Conservation (phyloP, 2,113 vertebrate species). For the Tinamus guttatus region DNA sequence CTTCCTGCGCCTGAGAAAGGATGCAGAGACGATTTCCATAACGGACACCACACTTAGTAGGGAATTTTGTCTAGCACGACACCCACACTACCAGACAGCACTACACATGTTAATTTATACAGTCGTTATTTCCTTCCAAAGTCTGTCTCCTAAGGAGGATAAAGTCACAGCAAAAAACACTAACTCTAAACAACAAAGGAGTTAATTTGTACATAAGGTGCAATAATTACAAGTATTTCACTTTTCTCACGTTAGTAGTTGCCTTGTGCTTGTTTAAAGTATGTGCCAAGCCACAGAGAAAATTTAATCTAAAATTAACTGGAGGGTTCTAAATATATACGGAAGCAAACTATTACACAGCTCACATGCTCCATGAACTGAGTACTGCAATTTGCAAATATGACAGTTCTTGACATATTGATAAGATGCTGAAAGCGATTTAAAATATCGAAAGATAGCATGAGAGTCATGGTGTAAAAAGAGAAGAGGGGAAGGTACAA, state of each 20-base stretch:
- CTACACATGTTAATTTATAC: neutral
- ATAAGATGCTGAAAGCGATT: neutral
- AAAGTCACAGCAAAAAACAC: neutral
- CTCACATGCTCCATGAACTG: neutral
- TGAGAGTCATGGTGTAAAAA: neutral
- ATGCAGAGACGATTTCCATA: neutral
- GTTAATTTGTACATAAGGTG: neutral
- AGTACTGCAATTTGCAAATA: neutral
- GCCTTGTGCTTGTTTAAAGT: neutral
- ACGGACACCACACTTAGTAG: neutral
- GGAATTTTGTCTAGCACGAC: slow-evolving; percentile 12
- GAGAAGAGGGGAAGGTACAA: neutral
- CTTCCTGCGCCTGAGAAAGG: slow-evolving; percentile 1
- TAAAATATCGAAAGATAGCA: neutral
- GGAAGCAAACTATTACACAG: neutral
- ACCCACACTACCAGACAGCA: neutral
- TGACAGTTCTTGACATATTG: neutral
- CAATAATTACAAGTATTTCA: neutral
- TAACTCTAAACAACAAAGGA: neutral
- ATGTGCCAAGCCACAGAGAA: slow-evolving; percentile 4
- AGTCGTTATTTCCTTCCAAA: neutral
- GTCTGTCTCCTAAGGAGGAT: neutral
- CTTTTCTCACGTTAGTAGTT: slow-evolving; percentile 9
- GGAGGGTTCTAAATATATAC: neutral
- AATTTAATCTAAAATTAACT: slow-evolving; percentile 29